Percentiles rank a stretch among this genome's conserved stretches.
phyloP scores from a whole-genome alignment of 2,113 vertebrate species.

The Mandrillus leucophaeus region DNA sequence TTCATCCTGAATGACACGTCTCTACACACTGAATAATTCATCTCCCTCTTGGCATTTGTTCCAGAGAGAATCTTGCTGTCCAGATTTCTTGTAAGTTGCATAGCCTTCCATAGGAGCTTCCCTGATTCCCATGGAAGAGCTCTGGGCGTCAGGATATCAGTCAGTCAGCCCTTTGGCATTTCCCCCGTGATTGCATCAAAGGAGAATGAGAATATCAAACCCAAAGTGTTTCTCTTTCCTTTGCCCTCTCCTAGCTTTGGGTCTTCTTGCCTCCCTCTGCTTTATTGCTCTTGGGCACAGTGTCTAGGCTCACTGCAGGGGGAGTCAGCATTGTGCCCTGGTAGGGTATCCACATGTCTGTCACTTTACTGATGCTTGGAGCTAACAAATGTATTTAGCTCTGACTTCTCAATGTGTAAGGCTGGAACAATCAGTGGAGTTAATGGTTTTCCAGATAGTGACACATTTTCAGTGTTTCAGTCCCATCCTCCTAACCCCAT shows the following conservation, averaged over 20 bases:
- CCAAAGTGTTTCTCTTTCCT: background rate
- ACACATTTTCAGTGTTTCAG: background rate
- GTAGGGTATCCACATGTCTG: background rate
- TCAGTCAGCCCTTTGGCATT: background rate
- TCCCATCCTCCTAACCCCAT: background rate
- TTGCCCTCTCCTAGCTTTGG: background rate
- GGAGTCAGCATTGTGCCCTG: background rate
- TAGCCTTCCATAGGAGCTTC: slow-evolving; percentile 1
- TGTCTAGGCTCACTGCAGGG: background rate
- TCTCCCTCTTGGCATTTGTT: slow-evolving; percentile 63
- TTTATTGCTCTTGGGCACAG: background rate
- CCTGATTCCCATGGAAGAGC: slow-evolving; percentile 42
- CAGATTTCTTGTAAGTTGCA: slow-evolving; percentile 58
- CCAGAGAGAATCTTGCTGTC: slow-evolving; percentile 62
- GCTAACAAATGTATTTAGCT: background rate
- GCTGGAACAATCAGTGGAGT: background rate
- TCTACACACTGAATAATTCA: slow-evolving; percentile 76
- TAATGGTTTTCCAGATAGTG: background rate
- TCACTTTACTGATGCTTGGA: background rate
- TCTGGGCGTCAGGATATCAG: background rate
- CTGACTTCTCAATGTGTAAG: background rate
- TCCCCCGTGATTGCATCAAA: background rate
- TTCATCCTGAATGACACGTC: slow-evolving; percentile 62
- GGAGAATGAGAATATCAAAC: background rate
- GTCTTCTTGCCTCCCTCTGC: background rate